Percentiles rank a stretch among this genome's conserved stretches.
These are phyloP conservation scores for Pollachius pollachius DNA, from an alignment of 2,113 vertebrate genomes.

Conservation along the genomic window DNA sequence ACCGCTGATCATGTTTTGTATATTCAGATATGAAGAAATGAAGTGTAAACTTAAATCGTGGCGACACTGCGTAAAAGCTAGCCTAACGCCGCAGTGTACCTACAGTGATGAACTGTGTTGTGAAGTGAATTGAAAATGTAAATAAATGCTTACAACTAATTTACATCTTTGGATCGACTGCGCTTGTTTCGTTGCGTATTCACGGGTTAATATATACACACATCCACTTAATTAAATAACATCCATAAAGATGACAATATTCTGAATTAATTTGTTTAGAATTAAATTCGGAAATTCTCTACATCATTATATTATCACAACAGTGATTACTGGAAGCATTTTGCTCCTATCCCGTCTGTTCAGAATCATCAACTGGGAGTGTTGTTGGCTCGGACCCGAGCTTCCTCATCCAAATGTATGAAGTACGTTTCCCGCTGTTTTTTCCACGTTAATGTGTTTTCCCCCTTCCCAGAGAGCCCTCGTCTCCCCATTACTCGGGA, in stretches of 20 bases:
- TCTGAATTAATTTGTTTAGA: not conserved
- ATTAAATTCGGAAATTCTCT: not conserved
- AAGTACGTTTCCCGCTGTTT: slow-evolving; percentile 30
- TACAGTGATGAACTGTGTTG: slow-evolving; percentile 38
- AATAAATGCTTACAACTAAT: slow-evolving; percentile 51
- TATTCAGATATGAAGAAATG: slow-evolving; percentile 11
- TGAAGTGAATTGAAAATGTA: slow-evolving; percentile 35
- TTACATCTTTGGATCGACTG: not conserved
- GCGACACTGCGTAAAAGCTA: slow-evolving; percentile 43
- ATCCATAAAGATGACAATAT: not conserved
- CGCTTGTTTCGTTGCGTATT: too few species aligned
- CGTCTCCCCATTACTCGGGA: slow-evolving; percentile 46
- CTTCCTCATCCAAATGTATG: not conserved
- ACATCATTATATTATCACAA: too few species aligned
- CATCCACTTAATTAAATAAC: not conserved
- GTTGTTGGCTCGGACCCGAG: not conserved
- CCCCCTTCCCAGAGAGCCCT: slow-evolving; percentile 42
- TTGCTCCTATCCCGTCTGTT: too few species aligned
- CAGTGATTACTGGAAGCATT: too few species aligned
- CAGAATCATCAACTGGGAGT: too few species aligned
- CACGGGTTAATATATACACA: too few species aligned
- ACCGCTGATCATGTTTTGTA: slow-evolving; percentile 21
- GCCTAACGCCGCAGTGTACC: slow-evolving; percentile 40
- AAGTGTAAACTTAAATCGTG: slow-evolving; percentile 32
- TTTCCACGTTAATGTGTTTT: slow-evolving; percentile 43